phyloP scores from a whole-genome alignment of 2,797 vertebrate genomes.

The Arnoldichthys spilopterus region DNA sequence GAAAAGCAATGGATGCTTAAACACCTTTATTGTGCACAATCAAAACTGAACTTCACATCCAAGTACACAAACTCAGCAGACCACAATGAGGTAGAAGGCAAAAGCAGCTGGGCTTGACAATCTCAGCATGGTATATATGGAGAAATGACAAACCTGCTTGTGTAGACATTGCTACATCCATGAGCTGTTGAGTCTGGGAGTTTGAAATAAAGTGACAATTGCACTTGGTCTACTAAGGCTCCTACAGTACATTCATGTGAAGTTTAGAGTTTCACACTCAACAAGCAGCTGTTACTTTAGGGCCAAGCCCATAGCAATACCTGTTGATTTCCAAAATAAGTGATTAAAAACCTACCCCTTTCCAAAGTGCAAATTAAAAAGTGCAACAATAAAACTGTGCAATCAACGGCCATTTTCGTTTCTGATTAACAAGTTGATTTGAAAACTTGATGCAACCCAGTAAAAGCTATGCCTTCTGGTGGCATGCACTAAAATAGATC shows the following conservation, averaged over 20 bases:
- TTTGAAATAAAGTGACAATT: constrained; percentile 70
- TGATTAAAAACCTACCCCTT: constrained; percentile 98
- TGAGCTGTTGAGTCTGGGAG: constrained; percentile 55
- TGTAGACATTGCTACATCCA: constrained; percentile 19
- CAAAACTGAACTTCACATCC: constrained; percentile 93
- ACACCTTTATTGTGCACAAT: constrained; percentile 99
- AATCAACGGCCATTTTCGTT: constrained; percentile 81
- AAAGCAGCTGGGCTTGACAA: constrained; percentile 94
- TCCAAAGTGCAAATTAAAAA: constrained; percentile 98
- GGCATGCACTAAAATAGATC: constrained; percentile 71
- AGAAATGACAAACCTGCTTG: constrained; percentile 54
- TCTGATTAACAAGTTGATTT: constrained; percentile 80
- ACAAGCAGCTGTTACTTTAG: constrained; percentile 78
- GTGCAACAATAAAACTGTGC: constrained; percentile 96
- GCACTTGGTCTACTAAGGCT: constrained; percentile 82
- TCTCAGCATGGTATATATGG: constrained; percentile 84
- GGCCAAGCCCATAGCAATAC: constrained; percentile 75
- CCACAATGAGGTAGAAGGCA: constrained; percentile 99
- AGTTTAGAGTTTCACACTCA: constrained; percentile 84
- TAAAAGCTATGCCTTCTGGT: constrained; percentile 69
- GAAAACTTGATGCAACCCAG: constrained; percentile 68
- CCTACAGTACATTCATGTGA: constrained; percentile 84
- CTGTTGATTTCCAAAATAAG: constrained; percentile 89
- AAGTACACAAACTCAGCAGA: constrained; percentile 92
- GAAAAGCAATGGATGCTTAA: constrained; percentile 85